Conservation (phyloP, 2,797 vertebrate genomes). For the Platyrinchus mystaceus region DNA sequence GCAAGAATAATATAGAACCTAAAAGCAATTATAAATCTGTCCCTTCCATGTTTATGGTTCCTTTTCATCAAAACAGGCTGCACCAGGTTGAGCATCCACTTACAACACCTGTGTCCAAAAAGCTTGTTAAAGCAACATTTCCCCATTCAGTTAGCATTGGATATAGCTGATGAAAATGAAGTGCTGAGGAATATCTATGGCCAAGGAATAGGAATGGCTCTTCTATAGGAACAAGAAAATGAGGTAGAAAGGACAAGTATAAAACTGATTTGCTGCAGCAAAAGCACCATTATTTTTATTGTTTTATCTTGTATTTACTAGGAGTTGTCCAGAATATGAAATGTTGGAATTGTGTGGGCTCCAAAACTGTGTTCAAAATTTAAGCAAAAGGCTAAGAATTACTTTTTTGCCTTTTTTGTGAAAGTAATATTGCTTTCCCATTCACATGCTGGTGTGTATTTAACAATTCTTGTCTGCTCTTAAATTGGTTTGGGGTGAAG, state of each 20-base stretch:
- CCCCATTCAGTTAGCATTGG: neutral
- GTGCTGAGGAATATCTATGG: neutral
- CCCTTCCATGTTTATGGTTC: neutral
- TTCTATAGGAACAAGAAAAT: neutral
- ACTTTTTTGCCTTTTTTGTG: neutral
- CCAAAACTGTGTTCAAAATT: neutral
- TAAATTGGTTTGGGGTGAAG: neutral
- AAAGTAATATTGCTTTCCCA: neutral
- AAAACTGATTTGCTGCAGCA: neutral
- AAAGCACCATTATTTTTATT: neutral
- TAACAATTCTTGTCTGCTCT: neutral
- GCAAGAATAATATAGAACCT: neutral
- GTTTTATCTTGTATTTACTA: neutral
- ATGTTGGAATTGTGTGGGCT: neutral
- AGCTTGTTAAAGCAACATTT: neutral
- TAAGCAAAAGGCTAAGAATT: neutral
- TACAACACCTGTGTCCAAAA: neutral
- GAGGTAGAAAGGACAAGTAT: neutral
- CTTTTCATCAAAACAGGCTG: neutral
- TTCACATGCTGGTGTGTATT: neutral
- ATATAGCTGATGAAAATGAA: neutral
- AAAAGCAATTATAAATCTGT: neutral
- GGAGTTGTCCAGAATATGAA: neutral
- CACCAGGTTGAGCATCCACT: neutral
- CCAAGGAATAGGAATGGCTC: neutral